Percentiles rank a stretch among this genome's conserved stretches.
Evolutionary conservation across 2,797 vertebrate genomes (phyloP).

Genomic region (Megalops cyprinoides): DNA sequence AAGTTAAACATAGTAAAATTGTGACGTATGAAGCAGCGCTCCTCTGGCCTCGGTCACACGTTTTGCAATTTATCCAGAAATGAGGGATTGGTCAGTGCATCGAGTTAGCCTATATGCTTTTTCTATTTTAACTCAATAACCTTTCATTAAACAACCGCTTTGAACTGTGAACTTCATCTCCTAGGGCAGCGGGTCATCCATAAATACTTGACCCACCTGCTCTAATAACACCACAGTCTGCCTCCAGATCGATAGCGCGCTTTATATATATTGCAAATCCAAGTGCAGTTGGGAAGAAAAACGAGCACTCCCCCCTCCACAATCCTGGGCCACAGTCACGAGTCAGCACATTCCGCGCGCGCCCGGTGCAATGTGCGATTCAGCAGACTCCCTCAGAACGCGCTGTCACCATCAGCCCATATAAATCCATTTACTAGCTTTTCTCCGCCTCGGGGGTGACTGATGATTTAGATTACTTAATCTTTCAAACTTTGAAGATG

Average conservation of each 20-base stretch:
- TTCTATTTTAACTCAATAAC: constrained; percentile 45
- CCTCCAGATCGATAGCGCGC: constrained; percentile 59
- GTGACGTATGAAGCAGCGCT: no score
- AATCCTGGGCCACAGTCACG: not conserved
- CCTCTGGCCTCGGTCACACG: not conserved
- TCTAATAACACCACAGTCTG: constrained; percentile 59
- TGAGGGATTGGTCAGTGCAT: constrained; percentile 14
- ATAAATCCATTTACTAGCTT: not conserved
- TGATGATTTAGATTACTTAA: not conserved
- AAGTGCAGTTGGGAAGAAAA: constrained; percentile 11
- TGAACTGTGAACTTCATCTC: constrained; percentile 56
- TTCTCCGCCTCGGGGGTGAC: not conserved
- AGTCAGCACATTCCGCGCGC: constrained; percentile 13
- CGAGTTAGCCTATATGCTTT: not conserved
- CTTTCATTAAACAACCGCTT: constrained; percentile 53
- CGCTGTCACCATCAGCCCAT: not conserved
- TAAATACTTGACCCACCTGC: constrained; percentile 69
- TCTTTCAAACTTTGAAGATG: not conserved
- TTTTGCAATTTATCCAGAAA: not conserved
- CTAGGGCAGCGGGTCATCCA: constrained; percentile 65
- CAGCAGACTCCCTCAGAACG: not conserved
- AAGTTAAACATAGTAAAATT: no score
- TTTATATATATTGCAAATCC: constrained; percentile 12
- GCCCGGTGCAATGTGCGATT: not conserved
- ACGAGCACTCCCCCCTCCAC: not conserved